A percentile compares a stretch with the other conserved stretches of the same genome.
phyloP scores from a whole-genome alignment of 2,888 invertebrate genomes.

The Caenorhabditis panamensis region DNA sequence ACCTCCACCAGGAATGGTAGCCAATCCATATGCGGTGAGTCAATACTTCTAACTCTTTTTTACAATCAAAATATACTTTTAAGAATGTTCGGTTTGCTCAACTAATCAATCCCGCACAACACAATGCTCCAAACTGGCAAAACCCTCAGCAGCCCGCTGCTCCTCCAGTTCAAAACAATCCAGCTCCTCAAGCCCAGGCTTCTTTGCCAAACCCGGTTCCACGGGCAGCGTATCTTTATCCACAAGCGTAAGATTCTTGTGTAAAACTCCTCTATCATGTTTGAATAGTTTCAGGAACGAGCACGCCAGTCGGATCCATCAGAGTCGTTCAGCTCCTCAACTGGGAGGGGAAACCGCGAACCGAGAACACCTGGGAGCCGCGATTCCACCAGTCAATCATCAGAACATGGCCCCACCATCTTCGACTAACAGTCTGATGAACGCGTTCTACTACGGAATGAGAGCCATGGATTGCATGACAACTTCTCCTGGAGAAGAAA shows the following conservation, averaged over 20 bases:
- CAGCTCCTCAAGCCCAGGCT: neutral
- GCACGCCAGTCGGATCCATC: constrained; percentile 59
- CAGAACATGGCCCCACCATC: constrained; percentile 20
- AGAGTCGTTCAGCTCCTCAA: constrained; percentile 77
- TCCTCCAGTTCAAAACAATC: neutral
- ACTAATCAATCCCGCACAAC: constrained; percentile 10
- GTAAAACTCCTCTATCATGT: neutral
- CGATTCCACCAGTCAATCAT: neutral
- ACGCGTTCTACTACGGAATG: constrained; percentile 53
- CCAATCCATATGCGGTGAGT: constrained; percentile 36
- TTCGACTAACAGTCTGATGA: constrained; percentile 19
- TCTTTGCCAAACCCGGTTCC: neutral
- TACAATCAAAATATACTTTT: neutral
- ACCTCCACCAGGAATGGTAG: constrained; percentile 27
- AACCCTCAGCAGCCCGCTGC: neutral
- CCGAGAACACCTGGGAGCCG: neutral
- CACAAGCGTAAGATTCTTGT: constrained; percentile 38
- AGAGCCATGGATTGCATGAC: constrained; percentile 58
- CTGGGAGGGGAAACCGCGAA: constrained; percentile 56
- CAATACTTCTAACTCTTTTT: neutral
- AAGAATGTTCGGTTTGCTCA: neutral
- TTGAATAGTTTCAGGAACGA: constrained; percentile 38
- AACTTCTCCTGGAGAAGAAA: constrained; percentile 37
- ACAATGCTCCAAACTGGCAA: neutral
- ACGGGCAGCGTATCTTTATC: constrained; percentile 22